Percentiles rank a stretch among this genome's conserved stretches.
phyloP scores from a whole-genome alignment of 2,888 invertebrate genomes.

The Drosophila limbata region DNA sequence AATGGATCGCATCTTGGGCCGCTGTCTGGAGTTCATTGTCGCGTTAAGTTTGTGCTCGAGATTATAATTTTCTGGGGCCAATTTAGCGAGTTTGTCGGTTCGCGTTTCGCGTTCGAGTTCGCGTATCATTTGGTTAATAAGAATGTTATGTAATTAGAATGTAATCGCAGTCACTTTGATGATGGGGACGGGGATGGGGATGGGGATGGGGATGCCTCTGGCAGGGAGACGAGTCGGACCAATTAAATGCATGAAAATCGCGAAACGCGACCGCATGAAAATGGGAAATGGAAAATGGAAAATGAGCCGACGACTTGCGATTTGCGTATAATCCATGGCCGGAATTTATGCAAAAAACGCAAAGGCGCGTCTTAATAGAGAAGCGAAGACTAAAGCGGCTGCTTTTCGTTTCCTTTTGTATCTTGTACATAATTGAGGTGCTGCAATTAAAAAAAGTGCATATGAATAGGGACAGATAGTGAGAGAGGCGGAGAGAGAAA shows the following conservation, averaged over 20 bases:
- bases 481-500: background rate
- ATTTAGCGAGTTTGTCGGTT: background rate
- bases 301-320: slow-evolving; percentile 54
- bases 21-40: slow-evolving; percentile 29
- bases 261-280: slow-evolving; percentile 50
- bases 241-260: slow-evolving; percentile 71
- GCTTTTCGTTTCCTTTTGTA: slow-evolving; percentile 5
- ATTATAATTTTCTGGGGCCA: slow-evolving; percentile 17
- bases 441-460: slow-evolving; percentile 60
- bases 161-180: slow-evolving; percentile 57
- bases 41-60: slow-evolving; percentile 18
- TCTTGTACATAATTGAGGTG: slow-evolving; percentile 68
- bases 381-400: slow-evolving; percentile 24
- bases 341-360: slow-evolving; percentile 65
- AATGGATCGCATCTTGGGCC: background rate
- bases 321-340: slow-evolving; percentile 73
- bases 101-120: slow-evolving; percentile 11
- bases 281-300: slow-evolving; percentile 19
- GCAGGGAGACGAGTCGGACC: slow-evolving; percentile 22
- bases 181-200: background rate
- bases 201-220: background rate
- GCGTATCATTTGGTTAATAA: slow-evolving; percentile 65
- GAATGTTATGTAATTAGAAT: slow-evolving; percentile 66
- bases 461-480: background rate
- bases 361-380: slow-evolving; percentile 41